Evolutionary conservation across 1,140 invertebrate genomes (phyloP), one percentile per base, ranked within the genome.

Genomic region (Himalopsyche phryganea): DNA sequence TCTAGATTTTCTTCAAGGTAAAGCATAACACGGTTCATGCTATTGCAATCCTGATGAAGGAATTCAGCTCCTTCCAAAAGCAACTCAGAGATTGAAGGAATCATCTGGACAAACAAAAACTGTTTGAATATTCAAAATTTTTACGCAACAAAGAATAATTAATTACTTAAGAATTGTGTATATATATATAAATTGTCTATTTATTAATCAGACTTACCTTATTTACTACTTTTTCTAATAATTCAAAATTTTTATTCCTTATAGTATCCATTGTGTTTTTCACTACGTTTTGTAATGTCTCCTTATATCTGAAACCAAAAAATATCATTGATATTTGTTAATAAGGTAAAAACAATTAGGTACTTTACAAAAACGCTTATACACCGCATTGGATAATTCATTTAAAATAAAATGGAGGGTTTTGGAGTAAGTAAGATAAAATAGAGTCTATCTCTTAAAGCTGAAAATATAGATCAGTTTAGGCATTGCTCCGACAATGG

Each of bases 211-310:
- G 11, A 66, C 61, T 71, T 71, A 87, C 85, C 77, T 91, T 91
- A 42, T 78, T 79, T 0, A 90, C 85, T 59, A 96, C 86, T 55
- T 83, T 80, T 67, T 90, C 85, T 46, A 94, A 76, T 32, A 94
- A 76, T 58, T 90, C 87, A 9, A 91, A 81, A 60, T 96, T 93
- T 77, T 92, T 92, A 69, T 92, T 92, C 52, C 81, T 83, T 23
- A 95, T 85, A 19, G 90, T 94, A 67, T 94, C 91, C 28, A 89
- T 83, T 2, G 92, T 86, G 70, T 92, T 94, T 46, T 89, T 88
- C 41, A 96, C 85, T 11, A 95, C 86, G 60, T 87, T 83, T 60
- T 89, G 80, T 1, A 96, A 76, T 4, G 91, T 91, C 46, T 86
- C 80, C 53, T 84, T 81, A 68, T 92, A 94, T 48, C 76, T 78